These are phyloP conservation scores for Fratercula arctica DNA, from an alignment of 2,797 vertebrate genomes.

Conservation along the genomic window DNA sequence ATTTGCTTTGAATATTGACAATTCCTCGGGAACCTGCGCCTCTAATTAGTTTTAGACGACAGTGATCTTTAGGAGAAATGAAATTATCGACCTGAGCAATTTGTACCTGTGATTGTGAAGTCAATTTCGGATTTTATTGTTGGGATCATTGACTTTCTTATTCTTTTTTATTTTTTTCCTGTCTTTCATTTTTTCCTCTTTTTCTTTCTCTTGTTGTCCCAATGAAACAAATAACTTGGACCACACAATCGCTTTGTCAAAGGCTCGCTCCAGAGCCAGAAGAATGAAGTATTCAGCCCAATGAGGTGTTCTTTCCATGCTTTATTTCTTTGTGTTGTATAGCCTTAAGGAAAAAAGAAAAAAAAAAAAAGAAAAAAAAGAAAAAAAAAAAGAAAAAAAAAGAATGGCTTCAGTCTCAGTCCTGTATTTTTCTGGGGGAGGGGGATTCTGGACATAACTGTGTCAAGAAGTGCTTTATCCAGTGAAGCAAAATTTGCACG, in stretches of 20 bases:
- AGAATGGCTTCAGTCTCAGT: conserved; percentile 85
- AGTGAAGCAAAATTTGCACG: conserved; percentile 94
- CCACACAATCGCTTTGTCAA: conserved; percentile 71
- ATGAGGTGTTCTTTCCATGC: conserved; percentile 81
- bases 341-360: conserved; percentile 83
- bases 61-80: conserved; percentile 87
- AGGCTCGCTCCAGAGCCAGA: conserved; percentile 74
- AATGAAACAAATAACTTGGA: conserved; percentile 72
- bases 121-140: conserved; percentile 87
- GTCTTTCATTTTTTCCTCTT: conserved; percentile 53
- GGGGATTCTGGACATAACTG: conserved; percentile 85
- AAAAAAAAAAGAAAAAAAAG: conserved; percentile 37
- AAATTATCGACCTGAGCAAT: conserved; percentile 84
- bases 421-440: conserved; percentile 77
- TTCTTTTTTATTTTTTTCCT: conserved; percentile 53
- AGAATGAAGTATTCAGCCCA: conserved; percentile 69
- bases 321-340: conserved; percentile 91
- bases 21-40: conserved; percentile 87
- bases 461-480: conserved; percentile 91
- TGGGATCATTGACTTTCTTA: conserved; percentile 81
- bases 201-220: conserved; percentile 62
- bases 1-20: conserved; percentile 86
- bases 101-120: conserved; percentile 85
- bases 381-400: conserved; percentile 44
- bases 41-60: conserved; percentile 86